Conservation (phyloP, 2,113 vertebrate genomes). For the Condylura cristata region DNA sequence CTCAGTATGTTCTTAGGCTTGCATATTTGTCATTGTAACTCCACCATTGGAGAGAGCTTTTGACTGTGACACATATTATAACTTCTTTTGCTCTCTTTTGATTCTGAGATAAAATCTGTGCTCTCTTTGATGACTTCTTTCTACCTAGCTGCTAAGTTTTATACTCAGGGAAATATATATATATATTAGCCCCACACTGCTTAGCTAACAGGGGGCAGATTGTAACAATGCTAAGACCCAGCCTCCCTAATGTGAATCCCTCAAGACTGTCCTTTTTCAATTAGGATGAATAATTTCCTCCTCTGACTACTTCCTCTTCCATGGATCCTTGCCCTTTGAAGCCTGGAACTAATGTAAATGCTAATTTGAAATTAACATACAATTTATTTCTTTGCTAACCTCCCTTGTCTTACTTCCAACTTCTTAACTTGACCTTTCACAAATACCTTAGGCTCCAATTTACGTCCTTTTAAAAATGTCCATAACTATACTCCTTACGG, state of each 20-base stretch:
- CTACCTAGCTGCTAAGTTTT: neutral
- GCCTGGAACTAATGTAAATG: constrained; percentile 57
- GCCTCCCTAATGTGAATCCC: neutral
- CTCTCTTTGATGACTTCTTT: neutral
- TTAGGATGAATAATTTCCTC: constrained; percentile 63
- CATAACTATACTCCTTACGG: constrained; percentile 2
- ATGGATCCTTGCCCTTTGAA: constrained; percentile 67
- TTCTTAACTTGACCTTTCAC: constrained; percentile 26
- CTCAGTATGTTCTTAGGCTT: neutral
- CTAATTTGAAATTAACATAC: constrained; percentile 71
- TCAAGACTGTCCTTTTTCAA: constrained; percentile 42
- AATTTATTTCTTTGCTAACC: constrained; percentile 59
- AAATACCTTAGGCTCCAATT: neutral
- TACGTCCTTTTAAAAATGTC: constrained; percentile 11
- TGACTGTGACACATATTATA: neutral
- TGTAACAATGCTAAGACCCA: neutral
- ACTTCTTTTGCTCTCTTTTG: neutral
- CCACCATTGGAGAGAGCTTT: neutral
- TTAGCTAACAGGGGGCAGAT: neutral
- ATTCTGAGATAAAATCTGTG: neutral
- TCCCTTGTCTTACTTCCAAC: constrained; percentile 30
- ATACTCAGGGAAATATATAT: too few species aligned
- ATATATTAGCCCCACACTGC: too few species aligned
- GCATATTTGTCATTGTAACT: neutral
- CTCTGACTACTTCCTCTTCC: neutral